Percentiles rank a stretch among this genome's conserved stretches.
phyloP scores from a whole-genome alignment of 2,888 invertebrate genomes.

The Ephialtes manifestator region DNA sequence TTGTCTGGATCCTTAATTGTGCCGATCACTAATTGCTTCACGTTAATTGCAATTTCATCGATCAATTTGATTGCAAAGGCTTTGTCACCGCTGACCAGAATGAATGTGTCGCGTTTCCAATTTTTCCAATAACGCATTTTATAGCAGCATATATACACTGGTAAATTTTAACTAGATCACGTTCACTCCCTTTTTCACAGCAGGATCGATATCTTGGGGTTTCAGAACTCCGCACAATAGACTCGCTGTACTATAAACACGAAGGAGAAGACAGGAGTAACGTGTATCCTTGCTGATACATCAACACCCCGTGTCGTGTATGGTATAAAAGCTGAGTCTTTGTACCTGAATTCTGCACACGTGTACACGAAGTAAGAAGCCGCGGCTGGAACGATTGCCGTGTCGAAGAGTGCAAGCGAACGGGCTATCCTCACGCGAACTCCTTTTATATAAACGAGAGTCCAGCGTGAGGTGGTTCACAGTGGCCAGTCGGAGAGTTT shows the following conservation, averaged over 20 bases:
- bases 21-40: no score
- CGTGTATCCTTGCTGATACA: slow-evolving; percentile 4
- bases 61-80: background rate
- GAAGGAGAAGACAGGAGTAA: slow-evolving; percentile 23
- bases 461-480: slow-evolving; percentile 32
- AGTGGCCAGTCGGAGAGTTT: slow-evolving; percentile 27
- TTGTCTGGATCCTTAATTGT: no score
- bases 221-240: background rate
- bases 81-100: background rate
- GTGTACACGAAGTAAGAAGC: slow-evolving; percentile 32
- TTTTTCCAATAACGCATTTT: background rate
- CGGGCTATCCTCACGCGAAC: slow-evolving; percentile 79
- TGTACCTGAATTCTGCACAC: slow-evolving; percentile 66
- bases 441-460: slow-evolving; percentile 72
- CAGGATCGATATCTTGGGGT: background rate
- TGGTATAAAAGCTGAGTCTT: slow-evolving; percentile 18
- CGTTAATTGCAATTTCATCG: background rate
- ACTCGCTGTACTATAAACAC: slow-evolving; percentile 14
- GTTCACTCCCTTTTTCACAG: background rate
- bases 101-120: background rate
- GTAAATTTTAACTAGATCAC: background rate
- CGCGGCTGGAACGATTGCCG: background rate
- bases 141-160: background rate
- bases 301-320: slow-evolving; percentile 13
- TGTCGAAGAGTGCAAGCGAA: slow-evolving; percentile 69